Evolutionary conservation across 2,888 invertebrate species (phyloP), one percentile per base, ranked within the genome.

Genomic region (Acanthopleura granulata): DNA sequence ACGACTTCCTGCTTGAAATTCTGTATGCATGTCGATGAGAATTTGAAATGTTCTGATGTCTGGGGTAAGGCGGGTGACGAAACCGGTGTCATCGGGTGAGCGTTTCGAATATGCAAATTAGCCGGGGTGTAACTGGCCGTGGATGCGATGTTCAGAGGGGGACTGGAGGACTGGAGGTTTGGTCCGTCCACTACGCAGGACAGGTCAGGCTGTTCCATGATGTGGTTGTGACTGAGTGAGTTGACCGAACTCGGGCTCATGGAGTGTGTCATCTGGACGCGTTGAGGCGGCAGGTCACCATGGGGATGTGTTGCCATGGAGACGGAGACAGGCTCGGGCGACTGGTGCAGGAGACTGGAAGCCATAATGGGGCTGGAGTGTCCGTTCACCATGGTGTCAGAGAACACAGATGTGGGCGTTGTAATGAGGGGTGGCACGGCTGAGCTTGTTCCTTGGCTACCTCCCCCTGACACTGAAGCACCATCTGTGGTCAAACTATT

Each of bases 21-120:
- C 27, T 66, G 66, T 16, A 71, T 25, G 9, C 40, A 40, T 40
- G 40, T 6, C 1, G 40, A 40, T 49, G 71, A 22, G 49, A 71
- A 49, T 71, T 76, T 70, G 72, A 66, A 76, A 49, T 70, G 57
- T 16, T 76, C 76, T n/a, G 70, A 69, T 18, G 49, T 73, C 4
- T 50, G 29, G 12, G 77, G 74, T 49, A 77, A 51, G 0, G 77
- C 51, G 18, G 79, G 77, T 0, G 79, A 78, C 30, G 79, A 72
- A 27, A 77, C 75, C 22, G 78, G 75, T 1, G 77, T 77, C n/a
- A 72, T 72, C 27, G 74, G 62, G 22, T 76, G 78, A 72, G 77
- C 77, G 62, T 77, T 78, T 16, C 74, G 76, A 9, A 66, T 22
- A 27, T 66, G 66, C 66, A 66, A 16, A 27, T 66, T 22, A 25